A percentile compares a stretch with the other conserved stretches of the same genome.
phyloP scores from a whole-genome alignment of 2,113 vertebrate species.

The Ceyx margarethae region DNA sequence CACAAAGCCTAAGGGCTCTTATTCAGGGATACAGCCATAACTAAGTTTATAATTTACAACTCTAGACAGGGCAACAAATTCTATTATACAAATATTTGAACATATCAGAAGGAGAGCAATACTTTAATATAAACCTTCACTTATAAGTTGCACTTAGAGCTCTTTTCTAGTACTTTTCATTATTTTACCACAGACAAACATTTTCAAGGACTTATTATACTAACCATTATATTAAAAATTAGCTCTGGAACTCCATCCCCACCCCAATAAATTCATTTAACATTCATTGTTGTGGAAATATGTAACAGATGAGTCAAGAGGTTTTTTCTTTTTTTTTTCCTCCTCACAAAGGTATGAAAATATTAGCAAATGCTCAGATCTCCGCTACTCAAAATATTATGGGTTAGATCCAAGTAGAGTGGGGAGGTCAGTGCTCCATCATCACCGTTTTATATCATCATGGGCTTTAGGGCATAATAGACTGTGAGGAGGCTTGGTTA shows the following conservation, averaged over 20 bases:
- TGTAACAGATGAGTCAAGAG: conserved; percentile 28
- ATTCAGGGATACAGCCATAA: background rate
- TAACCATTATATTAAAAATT: conserved; percentile 65
- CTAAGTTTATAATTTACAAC: conserved; percentile 22
- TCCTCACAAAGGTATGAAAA: conserved; percentile 51
- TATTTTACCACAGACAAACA: conserved; percentile 54
- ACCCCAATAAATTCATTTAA: conserved; percentile 54
- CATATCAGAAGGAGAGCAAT: conserved; percentile 7
- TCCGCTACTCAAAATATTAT: conserved; percentile 64
- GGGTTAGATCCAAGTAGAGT: conserved; percentile 46
- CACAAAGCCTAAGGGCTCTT: background rate
- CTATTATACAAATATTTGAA: conserved; percentile 40
- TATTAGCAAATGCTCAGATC: conserved; percentile 46
- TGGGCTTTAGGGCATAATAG: conserved; percentile 63
- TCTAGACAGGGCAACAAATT: conserved; percentile 29
- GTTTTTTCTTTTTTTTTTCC: background rate
- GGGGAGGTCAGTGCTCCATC: conserved; percentile 59
- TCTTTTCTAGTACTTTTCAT: conserved; percentile 65
- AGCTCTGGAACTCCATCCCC: conserved; percentile 29
- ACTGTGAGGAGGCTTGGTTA: conserved; percentile 45
- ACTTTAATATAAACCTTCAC: conserved; percentile 50
- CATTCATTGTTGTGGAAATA: conserved; percentile 39
- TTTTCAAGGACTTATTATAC: conserved; percentile 66
- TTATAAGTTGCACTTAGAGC: conserved; percentile 42
- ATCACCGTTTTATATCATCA: conserved; percentile 63